Evolutionary conservation across 2,113 vertebrate species (phyloP), one percentile per base, ranked within the genome.

Genomic region (Mirza zaza): DNA sequence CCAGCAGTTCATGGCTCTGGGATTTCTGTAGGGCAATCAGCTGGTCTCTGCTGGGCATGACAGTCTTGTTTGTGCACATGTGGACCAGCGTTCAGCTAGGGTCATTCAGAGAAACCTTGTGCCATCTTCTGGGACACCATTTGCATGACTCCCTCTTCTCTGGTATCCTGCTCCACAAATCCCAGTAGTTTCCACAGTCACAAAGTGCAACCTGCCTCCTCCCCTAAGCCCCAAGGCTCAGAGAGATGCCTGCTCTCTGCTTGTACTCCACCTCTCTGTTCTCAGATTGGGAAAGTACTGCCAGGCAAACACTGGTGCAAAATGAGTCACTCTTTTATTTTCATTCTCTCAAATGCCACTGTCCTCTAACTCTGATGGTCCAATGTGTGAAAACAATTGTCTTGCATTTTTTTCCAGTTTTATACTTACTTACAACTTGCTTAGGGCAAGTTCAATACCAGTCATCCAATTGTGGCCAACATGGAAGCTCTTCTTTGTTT

Each of bases 51-150:
- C 61, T 45, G 29, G 25, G 9, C 25, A 14, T 45, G 8, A 12
- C 15, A 11, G 7, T 18, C 25, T 65, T 20, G 21, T 7, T 3
- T 14, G 34, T 10, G 14, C 2, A 8, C 17, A 18, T 0, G 2
- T 11, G 29, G 21, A 55, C 76, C 45, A 85, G 14, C 6, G 50
- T 29, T 45, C 34, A 14, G 10, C 8, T n/a, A 39, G 36, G 10
- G 1, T 36, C 14, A 27, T 61, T 12, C 17, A 34, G 14, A n/a
- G 52, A 65, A 63, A 21, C n/a, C 17, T 2, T 0, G 0, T 1
- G 1, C 13, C 15, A 2, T 25, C 61, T 29, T 87, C 42, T 55
- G 55, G 42, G 7, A 29, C 57, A 23, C 27, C 9, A 11, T 17
- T 29, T 34, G 0, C 23, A 42, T 3, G 9, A 15, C 32, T 67